A percentile compares a stretch with the other conserved stretches of the same genome.
Evolutionary conservation across 2,113 vertebrate genomes (phyloP).

Genomic region (Myotis brandtii): DNA sequence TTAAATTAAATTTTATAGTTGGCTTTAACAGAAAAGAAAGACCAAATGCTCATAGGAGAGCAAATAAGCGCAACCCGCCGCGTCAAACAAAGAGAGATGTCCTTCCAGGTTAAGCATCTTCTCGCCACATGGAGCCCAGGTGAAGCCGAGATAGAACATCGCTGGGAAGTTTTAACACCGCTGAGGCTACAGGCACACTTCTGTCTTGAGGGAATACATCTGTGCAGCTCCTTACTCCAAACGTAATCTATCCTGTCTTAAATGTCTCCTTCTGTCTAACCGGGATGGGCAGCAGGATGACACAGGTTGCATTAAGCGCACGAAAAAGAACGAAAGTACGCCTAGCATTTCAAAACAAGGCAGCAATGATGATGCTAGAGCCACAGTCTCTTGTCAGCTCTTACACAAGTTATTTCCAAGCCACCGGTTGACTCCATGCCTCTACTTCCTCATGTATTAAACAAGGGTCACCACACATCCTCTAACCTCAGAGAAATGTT

Average conservation of each 20-base stretch:
- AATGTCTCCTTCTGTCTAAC: neutral
- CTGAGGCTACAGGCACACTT: neutral
- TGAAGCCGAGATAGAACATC: neutral
- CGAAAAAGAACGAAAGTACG: neutral
- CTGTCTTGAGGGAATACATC: neutral
- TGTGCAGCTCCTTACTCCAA: neutral
- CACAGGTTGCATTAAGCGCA: neutral
- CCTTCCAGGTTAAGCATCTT: neutral
- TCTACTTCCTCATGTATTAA: neutral
- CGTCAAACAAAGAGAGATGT: neutral
- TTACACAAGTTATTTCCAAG: neutral
- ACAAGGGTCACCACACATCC: neutral
- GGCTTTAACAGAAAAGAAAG: neutral
- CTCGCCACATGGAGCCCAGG: neutral
- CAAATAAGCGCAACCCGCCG: neutral
- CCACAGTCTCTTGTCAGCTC: neutral
- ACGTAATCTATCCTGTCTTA: neutral
- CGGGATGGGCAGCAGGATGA: neutral
- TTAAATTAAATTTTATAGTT: slow-evolving; percentile 67
- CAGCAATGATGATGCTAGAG: neutral
- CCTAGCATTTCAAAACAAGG: neutral
- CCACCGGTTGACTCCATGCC: neutral
- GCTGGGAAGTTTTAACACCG: neutral
- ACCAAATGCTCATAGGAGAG: neutral
- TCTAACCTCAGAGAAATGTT: slow-evolving; percentile 2